Conservation (phyloP, 23 tunicate species). For the Diplosoma virens region DNA sequence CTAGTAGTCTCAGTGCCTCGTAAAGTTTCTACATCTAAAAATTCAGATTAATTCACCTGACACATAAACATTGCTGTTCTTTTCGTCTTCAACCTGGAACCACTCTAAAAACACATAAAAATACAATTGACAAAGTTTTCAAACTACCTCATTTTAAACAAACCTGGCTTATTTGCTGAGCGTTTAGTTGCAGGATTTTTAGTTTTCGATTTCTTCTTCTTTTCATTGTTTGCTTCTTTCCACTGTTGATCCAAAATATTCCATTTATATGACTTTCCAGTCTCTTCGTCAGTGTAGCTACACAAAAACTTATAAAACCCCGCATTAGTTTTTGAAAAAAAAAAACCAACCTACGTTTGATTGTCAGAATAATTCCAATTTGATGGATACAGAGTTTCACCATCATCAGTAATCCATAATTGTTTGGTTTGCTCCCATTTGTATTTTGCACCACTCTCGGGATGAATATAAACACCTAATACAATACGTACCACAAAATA, state of each 20-base stretch:
- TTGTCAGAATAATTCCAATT: not conserved
- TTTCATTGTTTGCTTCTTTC: slow-evolving; percentile 17
- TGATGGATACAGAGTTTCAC: slow-evolving; percentile 41
- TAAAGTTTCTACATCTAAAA: no score
- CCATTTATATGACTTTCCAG: slow-evolving; percentile 64
- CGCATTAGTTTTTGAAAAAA: not conserved
- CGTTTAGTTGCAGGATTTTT: slow-evolving; percentile 29
- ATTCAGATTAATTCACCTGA: slow-evolving; percentile 4
- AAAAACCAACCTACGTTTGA: not conserved
- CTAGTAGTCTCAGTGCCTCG: no score
- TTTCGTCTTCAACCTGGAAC: slow-evolving; percentile 46
- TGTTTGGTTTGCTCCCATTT: slow-evolving; percentile 50
- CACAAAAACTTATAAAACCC: not conserved
- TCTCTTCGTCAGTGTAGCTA: slow-evolving; percentile 58
- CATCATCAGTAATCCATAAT: slow-evolving; percentile 70
- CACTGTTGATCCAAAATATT: slow-evolving; percentile 27
- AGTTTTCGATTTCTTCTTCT: slow-evolving; percentile 2
- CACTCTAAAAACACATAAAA: slow-evolving; percentile 76
- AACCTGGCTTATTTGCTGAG: slow-evolving; percentile 39
- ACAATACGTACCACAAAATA: no score
- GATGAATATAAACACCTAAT: slow-evolving; percentile 37
- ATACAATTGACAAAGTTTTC: no score
- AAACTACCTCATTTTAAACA: no score
- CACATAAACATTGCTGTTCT: slow-evolving; percentile 83
- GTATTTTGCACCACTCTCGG: slow-evolving; percentile 40